Evolutionary conservation across 2,888 invertebrate species (phyloP).

Genomic region (Cephus runcator): DNA sequence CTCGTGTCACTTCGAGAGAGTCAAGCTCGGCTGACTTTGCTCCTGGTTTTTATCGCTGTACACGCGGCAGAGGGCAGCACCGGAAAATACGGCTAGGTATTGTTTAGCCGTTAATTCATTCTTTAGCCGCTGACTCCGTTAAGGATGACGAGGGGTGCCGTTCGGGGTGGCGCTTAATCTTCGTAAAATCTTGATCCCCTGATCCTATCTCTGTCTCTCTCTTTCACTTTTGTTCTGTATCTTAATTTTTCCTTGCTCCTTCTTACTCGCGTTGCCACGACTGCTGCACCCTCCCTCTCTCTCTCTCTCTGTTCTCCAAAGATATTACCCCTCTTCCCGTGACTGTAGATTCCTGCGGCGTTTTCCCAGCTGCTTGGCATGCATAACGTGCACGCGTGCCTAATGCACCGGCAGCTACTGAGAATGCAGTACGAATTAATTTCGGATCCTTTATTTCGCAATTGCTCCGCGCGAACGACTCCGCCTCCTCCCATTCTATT

Average conservation of each 20-base stretch:
- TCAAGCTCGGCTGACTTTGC: background rate
- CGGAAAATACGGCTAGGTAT: conserved; percentile 30
- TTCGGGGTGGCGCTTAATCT: conserved; percentile 28
- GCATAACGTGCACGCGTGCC: conserved; percentile 12
- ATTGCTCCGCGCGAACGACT: background rate
- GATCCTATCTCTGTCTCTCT: conserved; percentile 8
- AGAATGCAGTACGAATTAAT: conserved; percentile 26
- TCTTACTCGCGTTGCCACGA: background rate
- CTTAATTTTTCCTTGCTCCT: conserved; percentile 15
- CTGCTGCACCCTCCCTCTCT: conserved; percentile 7
- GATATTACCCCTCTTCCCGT: background rate
- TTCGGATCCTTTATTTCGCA: conserved; percentile 7
- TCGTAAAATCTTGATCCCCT: conserved; percentile 28
- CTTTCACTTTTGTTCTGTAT: background rate
- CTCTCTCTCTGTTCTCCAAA: background rate
- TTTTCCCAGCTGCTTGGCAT: conserved; percentile 7
- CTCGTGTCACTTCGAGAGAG: background rate
- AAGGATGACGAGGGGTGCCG: conserved; percentile 11
- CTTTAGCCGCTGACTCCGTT: conserved; percentile 2
- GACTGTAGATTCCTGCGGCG: conserved; percentile 7
- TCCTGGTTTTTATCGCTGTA: background rate
- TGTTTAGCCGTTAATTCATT: conserved; percentile 37
- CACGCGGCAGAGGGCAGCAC: conserved; percentile 5
- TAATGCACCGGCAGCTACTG: conserved; percentile 18
- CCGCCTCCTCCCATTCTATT: no score